Evolutionary conservation across 2,888 invertebrate species (phyloP).

Genomic region (Mesoligia furuncula): DNA sequence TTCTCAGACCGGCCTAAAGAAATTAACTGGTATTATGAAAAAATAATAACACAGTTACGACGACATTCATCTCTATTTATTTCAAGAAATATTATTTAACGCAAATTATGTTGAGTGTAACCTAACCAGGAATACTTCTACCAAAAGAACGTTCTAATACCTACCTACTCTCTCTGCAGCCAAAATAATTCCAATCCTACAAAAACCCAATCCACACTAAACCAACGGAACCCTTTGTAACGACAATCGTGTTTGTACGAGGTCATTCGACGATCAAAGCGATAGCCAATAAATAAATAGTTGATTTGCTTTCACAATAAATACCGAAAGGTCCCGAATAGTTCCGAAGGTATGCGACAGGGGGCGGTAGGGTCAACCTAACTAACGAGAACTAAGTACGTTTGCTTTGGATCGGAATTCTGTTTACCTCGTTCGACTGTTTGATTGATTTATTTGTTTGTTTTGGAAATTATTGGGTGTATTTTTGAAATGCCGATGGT

Average conservation of each 20-base stretch:
- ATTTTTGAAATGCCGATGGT: constrained; percentile 13
- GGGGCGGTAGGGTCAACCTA: constrained; percentile 74
- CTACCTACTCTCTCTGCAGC: neutral
- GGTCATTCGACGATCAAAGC: constrained; percentile 87
- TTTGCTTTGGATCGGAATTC: constrained; percentile 77
- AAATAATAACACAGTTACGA: too few species aligned
- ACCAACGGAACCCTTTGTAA: constrained; percentile 75
- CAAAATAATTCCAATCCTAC: neutral
- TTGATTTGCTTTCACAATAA: constrained; percentile 89
- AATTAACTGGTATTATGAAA: too few species aligned
- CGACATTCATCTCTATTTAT: too few species aligned
- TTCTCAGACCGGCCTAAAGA: too few species aligned
- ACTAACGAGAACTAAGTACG: constrained; percentile 84
- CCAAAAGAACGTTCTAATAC: neutral
- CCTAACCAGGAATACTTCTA: neutral
- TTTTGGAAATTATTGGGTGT: constrained; percentile 48
- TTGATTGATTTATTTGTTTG: constrained; percentile 71
- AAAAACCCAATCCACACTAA: constrained; percentile 69
- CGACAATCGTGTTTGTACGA: constrained; percentile 83
- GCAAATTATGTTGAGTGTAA: too few species aligned
- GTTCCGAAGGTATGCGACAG: constrained; percentile 80
- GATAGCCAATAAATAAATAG: constrained; percentile 88
- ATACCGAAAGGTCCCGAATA: constrained; percentile 82
- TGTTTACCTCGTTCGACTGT: constrained; percentile 65
- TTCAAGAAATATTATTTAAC: too few species aligned